Percentiles rank a stretch among this genome's conserved stretches.
These are phyloP conservation scores for Triplophysa dalaica DNA, from an alignment of 2,113 vertebrate genomes.

Conservation along the genomic window DNA sequence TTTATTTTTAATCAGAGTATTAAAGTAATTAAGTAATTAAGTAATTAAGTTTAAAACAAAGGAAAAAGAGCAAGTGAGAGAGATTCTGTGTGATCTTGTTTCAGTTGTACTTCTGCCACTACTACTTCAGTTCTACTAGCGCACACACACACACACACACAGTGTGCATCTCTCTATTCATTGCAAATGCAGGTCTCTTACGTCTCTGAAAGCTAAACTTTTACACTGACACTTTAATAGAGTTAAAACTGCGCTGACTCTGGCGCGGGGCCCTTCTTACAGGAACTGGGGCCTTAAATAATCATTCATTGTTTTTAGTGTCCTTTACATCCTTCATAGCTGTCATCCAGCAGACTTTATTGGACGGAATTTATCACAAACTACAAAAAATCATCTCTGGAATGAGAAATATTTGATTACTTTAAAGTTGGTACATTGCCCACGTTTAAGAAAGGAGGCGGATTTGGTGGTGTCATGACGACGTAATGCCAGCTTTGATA, in stretches of 20 bases:
- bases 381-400: constrained; percentile 33
- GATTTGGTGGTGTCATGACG: constrained; percentile 9
- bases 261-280: constrained; percentile 6
- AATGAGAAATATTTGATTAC: constrained; percentile 37
- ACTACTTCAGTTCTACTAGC: neutral
- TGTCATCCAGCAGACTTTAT: constrained; percentile 22
- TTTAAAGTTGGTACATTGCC: constrained; percentile 24
- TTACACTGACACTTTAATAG: constrained; percentile 34
- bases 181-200: neutral
- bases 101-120: neutral
- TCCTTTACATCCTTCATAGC: constrained; percentile 44
- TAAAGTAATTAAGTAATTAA: too few species aligned
- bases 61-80: neutral
- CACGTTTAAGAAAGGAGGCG: neutral
- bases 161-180: neutral
- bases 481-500: constrained; percentile 20
- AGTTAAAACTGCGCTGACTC: constrained; percentile 6
- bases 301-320: constrained; percentile 13
- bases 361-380: constrained; percentile 36
- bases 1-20: too few species aligned
- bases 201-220: constrained; percentile 5
- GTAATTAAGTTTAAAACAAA: too few species aligned
- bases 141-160: neutral
- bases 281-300: constrained; percentile 33
- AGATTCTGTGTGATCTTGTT: neutral